A percentile compares a stretch with the other conserved stretches of the same genome.
Evolutionary conservation across 2,113 vertebrate species (phyloP).

Genomic region (Promerops cafer): DNA sequence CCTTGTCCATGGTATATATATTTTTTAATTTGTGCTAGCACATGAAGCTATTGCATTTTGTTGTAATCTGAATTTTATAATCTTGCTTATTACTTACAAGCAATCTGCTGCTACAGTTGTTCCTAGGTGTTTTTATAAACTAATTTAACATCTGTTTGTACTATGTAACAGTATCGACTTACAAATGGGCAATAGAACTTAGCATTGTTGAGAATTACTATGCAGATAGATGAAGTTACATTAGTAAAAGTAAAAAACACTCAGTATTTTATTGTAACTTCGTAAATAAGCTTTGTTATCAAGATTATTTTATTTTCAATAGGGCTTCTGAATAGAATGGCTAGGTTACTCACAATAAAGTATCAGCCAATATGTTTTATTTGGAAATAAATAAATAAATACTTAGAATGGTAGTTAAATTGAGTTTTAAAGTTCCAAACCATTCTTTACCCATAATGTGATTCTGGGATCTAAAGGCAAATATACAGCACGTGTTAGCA

Average conservation of each 20-base stretch:
- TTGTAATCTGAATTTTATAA: constrained; percentile 72
- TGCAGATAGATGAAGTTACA: constrained; percentile 58
- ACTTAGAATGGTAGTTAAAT: constrained; percentile 43
- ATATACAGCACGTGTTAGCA: neutral
- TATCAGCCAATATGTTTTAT: constrained; percentile 29
- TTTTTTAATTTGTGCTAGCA: constrained; percentile 30
- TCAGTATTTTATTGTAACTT: constrained; percentile 47
- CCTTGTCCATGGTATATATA: constrained; percentile 53
- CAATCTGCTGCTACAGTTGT: constrained; percentile 71
- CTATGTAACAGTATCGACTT: constrained; percentile 59
- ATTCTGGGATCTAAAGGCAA: constrained; percentile 21
- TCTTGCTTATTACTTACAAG: constrained; percentile 71
- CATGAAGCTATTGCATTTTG: constrained; percentile 59
- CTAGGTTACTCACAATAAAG: constrained; percentile 24
- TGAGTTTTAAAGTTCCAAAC: constrained; percentile 50
- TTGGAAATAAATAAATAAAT: constrained; percentile 53
- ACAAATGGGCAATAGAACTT: constrained; percentile 66
- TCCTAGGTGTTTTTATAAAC: constrained; percentile 71
- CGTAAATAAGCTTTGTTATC: constrained; percentile 65
- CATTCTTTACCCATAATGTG: constrained; percentile 39
- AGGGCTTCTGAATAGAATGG: neutral
- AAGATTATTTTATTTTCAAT: constrained; percentile 44
- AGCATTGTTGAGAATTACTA: constrained; percentile 56
- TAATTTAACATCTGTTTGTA: constrained; percentile 75
- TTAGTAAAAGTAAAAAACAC: constrained; percentile 60